Conservation (phyloP, 2,113 vertebrate genomes). For the Calidris pugnax region DNA sequence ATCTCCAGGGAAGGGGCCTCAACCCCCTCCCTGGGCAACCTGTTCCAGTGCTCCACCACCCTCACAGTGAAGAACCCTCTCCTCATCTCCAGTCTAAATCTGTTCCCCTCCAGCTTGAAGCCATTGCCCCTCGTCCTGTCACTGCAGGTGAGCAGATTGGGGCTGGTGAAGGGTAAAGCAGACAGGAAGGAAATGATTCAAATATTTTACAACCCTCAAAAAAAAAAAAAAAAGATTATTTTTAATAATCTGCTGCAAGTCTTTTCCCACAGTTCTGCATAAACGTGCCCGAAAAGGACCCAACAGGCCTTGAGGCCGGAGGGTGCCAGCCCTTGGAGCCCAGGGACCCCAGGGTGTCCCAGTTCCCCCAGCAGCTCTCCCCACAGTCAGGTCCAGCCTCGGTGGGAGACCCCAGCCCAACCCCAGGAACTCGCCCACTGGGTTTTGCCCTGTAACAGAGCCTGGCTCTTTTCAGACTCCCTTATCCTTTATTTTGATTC, state of each 20-base stretch:
- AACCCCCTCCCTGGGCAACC: too few species aligned
- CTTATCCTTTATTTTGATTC: too few species aligned
- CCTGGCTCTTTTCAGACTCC: background rate
- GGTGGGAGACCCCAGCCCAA: background rate
- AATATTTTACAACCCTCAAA: background rate
- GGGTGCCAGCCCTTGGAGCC: too few species aligned
- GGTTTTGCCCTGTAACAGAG: background rate
- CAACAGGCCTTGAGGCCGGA: rapidly evolving
- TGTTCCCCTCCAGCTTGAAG: too few species aligned
- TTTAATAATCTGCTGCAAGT: too few species aligned
- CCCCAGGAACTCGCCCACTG: rapidly evolving
- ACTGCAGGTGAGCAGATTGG: background rate
- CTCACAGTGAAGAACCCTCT: too few species aligned
- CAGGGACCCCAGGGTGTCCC: background rate
- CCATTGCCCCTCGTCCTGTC: too few species aligned
- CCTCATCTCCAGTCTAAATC: too few species aligned
- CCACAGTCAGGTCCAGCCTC: background rate
- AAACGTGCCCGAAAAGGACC: background rate
- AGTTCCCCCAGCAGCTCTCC: background rate
- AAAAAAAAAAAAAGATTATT: background rate
- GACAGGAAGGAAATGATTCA: background rate
- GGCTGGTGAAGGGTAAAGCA: background rate
- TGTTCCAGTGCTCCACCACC: too few species aligned
- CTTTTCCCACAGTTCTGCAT: background rate
- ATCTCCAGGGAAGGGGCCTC: too few species aligned